Evolutionary conservation across 2,113 vertebrate species (phyloP).

Genomic region (Hyperopisus bebe): DNA sequence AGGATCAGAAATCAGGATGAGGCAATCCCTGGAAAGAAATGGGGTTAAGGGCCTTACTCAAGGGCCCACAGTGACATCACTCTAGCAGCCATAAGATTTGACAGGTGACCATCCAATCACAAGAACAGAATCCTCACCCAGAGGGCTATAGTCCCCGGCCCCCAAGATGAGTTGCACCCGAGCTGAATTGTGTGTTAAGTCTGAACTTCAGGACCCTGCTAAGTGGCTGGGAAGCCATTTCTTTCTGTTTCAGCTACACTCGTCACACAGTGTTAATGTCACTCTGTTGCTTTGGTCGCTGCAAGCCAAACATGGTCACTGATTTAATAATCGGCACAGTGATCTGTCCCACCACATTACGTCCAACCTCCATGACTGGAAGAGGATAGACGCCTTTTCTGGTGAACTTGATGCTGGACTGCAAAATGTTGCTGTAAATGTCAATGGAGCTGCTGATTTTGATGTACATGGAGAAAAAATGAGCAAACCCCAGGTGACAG

Average conservation of each 20-base stretch:
- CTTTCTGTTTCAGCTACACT: not conserved
- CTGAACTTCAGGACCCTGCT: not conserved
- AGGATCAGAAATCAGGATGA: not conserved
- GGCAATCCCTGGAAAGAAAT: not conserved
- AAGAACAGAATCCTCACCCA: not conserved
- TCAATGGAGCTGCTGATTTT: not conserved
- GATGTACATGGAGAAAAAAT: slow-evolving; percentile 45
- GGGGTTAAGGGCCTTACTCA: not conserved
- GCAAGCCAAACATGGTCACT: not conserved
- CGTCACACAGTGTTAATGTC: not conserved
- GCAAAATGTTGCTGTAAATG: not conserved
- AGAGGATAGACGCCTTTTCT: not conserved
- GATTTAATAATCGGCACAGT: not conserved
- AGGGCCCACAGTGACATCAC: not conserved
- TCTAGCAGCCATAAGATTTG: not conserved
- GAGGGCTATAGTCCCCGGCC: no score
- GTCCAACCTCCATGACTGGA: not conserved
- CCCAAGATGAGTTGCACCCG: not conserved
- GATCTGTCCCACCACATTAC: not conserved
- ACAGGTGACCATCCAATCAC: not conserved
- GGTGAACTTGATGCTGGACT: not conserved
- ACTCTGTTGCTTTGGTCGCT: not conserved
- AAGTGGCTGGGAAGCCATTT: not conserved
- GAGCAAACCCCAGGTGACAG: slow-evolving; percentile 56
- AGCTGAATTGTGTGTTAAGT: not conserved